Percentiles rank a stretch among this genome's conserved stretches.
Conservation (phyloP, 53 echinoderm and acorn worm genomes). For the Paelopatides confundens region DNA sequence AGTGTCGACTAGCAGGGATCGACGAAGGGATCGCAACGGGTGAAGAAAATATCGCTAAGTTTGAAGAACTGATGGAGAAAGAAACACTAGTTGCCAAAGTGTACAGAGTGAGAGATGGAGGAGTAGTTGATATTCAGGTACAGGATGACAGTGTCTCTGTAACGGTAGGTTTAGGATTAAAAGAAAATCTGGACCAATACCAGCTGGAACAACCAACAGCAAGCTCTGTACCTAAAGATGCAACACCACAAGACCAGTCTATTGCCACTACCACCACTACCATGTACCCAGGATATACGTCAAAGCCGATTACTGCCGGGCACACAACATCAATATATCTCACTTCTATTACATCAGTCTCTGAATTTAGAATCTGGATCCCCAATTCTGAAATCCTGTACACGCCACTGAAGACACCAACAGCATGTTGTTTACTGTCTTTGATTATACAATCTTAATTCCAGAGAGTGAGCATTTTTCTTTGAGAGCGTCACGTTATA, state of each 20-base stretch:
- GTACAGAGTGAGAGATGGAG: constrained; percentile 19
- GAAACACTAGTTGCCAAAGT: constrained; percentile 63
- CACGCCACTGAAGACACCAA: too few species aligned
- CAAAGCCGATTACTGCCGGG: background rate
- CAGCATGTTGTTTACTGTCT: too few species aligned
- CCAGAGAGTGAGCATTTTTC: too few species aligned
- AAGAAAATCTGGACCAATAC: constrained; percentile 1
- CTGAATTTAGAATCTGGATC: constrained; percentile 25
- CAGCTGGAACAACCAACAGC: constrained; percentile 10
- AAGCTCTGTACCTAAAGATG: background rate
- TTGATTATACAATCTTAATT: too few species aligned
- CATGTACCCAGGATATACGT: constrained; percentile 29
- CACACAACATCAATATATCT: background rate
- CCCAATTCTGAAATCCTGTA: too few species aligned
- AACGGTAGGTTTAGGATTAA: background rate
- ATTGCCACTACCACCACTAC: background rate
- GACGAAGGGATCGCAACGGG: constrained; percentile 5
- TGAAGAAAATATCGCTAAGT: constrained; percentile 50
- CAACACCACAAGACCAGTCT: background rate
- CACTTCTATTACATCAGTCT: constrained; percentile 5
- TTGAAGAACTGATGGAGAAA: constrained; percentile 69
- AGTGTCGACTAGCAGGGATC: constrained; percentile 76
- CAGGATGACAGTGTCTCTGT: background rate
- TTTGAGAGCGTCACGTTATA: too few species aligned
- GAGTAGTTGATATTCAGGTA: constrained; percentile 30